Percentiles rank a stretch among this genome's conserved stretches.
Evolutionary conservation across 2,888 invertebrate genomes (phyloP).

Genomic region (Drosophila antonietae): DNA sequence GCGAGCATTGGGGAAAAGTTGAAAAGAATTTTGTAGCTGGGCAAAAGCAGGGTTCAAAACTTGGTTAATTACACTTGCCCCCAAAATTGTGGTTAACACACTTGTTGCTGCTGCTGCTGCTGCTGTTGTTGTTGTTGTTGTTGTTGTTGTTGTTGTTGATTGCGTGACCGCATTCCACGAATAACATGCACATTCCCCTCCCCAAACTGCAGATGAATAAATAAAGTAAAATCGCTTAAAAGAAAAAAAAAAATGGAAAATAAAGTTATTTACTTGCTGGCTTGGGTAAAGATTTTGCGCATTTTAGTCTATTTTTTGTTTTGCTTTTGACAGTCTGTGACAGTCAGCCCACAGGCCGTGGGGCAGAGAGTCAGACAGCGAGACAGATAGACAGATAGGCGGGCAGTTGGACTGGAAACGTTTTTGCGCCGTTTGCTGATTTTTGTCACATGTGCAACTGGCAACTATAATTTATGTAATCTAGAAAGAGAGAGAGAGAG

Average conservation of each 20-base stretch:
- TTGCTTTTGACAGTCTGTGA: constrained; percentile 22
- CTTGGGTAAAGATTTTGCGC: constrained; percentile 34
- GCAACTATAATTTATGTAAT: constrained; percentile 70
- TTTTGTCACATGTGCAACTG: constrained; percentile 49
- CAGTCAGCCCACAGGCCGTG: constrained; percentile 14
- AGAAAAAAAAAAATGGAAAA: constrained; percentile 22
- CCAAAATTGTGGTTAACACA: constrained; percentile 30
- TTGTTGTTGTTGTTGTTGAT: constrained; percentile 25
- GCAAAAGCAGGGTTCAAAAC: constrained; percentile 8
- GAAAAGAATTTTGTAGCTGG: constrained; percentile 13
- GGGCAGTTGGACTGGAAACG: constrained; percentile 21
- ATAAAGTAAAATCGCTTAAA: constrained; percentile 3
- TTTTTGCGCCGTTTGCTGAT: constrained; percentile 25
- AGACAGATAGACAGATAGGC: neutral
- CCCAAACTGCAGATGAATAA: constrained; percentile 19
- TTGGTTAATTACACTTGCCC: constrained; percentile 25
- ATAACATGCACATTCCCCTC: constrained; percentile 32
- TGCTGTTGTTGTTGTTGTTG: constrained; percentile 15
- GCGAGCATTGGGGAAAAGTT: constrained; percentile 1
- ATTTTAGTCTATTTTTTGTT: neutral
- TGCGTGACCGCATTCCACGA: constrained; percentile 60
- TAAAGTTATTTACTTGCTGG: constrained; percentile 60
- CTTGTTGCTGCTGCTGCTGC: constrained; percentile 4
- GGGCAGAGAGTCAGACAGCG: neutral
- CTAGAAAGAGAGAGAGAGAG: constrained; percentile 16